A percentile compares a stretch with the other conserved stretches of the same genome.
Evolutionary conservation across 2,888 invertebrate genomes (phyloP).

Genomic region (Hydropsyche betteni): DNA sequence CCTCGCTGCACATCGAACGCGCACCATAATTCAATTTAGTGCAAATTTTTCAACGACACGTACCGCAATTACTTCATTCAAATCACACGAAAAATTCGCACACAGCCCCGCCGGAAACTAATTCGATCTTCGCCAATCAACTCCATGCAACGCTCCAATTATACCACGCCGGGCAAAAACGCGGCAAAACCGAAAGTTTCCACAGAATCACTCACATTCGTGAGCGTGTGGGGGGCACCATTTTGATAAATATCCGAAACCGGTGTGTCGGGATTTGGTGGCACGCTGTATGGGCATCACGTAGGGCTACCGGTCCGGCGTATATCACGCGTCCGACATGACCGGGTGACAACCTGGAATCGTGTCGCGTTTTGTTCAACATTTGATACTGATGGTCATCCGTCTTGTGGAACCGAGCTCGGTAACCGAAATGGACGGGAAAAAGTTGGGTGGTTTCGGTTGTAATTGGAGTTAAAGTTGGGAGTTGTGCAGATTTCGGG

Average conservation of each 20-base stretch:
- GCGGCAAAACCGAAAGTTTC: constrained; percentile 1
- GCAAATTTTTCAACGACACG: too few relatives aligned
- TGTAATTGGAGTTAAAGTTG: too few relatives aligned
- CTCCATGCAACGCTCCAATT: too few relatives aligned
- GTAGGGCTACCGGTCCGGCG: constrained; percentile 34
- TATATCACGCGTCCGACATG: constrained; percentile 25
- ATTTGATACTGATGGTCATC: constrained; percentile 15
- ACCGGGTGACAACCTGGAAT: constrained; percentile 32
- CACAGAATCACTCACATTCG: not conserved
- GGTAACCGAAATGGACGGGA: too few relatives aligned
- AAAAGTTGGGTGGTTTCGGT: too few relatives aligned
- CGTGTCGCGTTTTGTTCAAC: constrained; percentile 34
- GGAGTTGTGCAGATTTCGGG: too few relatives aligned
- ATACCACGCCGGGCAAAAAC: not conserved
- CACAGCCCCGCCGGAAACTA: too few relatives aligned
- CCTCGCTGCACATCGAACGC: not conserved
- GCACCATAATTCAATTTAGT: constrained; percentile 20
- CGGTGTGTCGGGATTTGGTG: constrained; percentile 34
- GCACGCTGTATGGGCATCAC: constrained; percentile 27
- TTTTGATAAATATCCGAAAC: constrained; percentile 32
- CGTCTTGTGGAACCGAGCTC: not conserved
- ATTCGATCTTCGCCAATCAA: too few relatives aligned
- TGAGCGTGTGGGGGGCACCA: constrained; percentile 12
- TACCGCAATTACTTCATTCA: too few relatives aligned
- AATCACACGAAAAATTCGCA: too few relatives aligned